Evolutionary conservation across 2,888 invertebrate species (phyloP).

Genomic region (Tillus elongatus): DNA sequence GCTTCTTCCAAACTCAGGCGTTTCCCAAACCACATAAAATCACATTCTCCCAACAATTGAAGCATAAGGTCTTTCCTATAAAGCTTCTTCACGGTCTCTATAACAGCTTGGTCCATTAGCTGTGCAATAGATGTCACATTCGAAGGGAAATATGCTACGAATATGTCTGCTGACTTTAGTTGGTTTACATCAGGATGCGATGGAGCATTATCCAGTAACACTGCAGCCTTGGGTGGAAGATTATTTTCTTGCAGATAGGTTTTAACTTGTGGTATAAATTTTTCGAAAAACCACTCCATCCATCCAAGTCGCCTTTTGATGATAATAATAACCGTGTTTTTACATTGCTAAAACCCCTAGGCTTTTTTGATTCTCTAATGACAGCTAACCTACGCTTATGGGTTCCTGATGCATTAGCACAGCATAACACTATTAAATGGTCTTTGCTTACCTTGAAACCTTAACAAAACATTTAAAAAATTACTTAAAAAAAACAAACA

Average conservation of each 20-base stretch:
- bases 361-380: slow-evolving; percentile 7
- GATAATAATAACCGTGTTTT: slow-evolving; percentile 1
- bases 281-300: too few relatives aligned
- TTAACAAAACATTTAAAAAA: slow-evolving; percentile 11
- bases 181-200: slow-evolving; percentile 14
- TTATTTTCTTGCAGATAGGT: too few relatives aligned
- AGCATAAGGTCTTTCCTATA: too few relatives aligned
- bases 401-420: too few relatives aligned
- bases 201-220: slow-evolving; percentile 14
- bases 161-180: slow-evolving; percentile 14
- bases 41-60: slow-evolving; percentile 15
- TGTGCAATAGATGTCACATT: slow-evolving; percentile 15
- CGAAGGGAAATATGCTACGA: slow-evolving; percentile 14
- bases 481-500: slow-evolving; percentile 5
- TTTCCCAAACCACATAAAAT: slow-evolving; percentile 8
- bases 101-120: slow-evolving; percentile 17
- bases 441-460: slow-evolving; percentile 9
- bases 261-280: too few relatives aligned
- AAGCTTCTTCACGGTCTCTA: slow-evolving; percentile 14
- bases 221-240: slow-evolving; percentile 12
- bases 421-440: slow-evolving; percentile 9
- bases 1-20: slow-evolving; percentile 3
- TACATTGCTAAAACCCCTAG: slow-evolving; percentile 10
- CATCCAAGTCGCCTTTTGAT: slow-evolving; percentile 23
- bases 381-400: slow-evolving; percentile 6